Conservation (phyloP, 2,888 invertebrate genomes). For the Lamellibrachia satsuma region DNA sequence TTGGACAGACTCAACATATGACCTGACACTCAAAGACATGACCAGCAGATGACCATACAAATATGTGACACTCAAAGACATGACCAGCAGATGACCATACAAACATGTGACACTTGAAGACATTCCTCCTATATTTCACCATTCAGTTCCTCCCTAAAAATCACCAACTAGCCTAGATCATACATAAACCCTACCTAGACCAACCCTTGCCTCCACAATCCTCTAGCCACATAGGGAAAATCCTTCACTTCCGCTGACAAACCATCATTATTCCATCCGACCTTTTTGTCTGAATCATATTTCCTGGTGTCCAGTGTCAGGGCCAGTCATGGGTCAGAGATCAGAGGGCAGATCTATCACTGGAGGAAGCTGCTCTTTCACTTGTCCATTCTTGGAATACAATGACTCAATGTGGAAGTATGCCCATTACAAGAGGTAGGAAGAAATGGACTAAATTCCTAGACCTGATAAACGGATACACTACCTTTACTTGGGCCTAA, state of each 20-base stretch:
- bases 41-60: neutral
- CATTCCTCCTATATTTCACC: neutral
- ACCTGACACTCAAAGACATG: neutral
- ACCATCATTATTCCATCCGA: neutral
- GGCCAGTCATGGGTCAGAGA: neutral
- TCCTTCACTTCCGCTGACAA: neutral
- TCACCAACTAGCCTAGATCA: neutral
- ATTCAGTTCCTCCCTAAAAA: neutral
- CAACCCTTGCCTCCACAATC: neutral
- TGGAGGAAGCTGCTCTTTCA: neutral
- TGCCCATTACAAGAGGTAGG: neutral
- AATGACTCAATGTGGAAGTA: neutral
- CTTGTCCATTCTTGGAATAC: neutral
- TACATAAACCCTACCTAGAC: neutral
- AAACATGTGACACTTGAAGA: neutral
- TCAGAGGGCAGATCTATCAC: neutral
- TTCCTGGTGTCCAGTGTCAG: neutral
- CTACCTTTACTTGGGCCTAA: no score
- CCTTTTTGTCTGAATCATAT: neutral
- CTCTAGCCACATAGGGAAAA: neutral
- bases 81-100: neutral
- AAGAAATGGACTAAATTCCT: neutral
- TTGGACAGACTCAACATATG: neutral
- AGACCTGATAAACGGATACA: neutral
- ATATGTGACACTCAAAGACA: neutral